Conservation (phyloP, 2,888 invertebrate genomes). For the Eristalinus sepulchralis region DNA sequence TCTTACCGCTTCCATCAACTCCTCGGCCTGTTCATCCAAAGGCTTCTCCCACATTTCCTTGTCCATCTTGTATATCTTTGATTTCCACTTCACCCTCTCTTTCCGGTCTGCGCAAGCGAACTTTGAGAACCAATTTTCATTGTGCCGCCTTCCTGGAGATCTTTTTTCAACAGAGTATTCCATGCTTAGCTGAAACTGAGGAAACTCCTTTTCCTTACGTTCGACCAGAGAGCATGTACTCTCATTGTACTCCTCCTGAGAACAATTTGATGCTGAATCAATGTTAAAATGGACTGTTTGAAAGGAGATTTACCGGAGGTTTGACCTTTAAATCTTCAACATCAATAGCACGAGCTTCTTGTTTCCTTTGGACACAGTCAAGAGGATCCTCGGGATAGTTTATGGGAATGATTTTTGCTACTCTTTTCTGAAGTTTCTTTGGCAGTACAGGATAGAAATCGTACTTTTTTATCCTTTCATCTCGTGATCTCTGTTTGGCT, state of each 20-base stretch:
- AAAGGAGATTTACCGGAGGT: conserved; percentile 58
- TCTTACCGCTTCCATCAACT: conserved; percentile 79
- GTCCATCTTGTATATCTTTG: conserved; percentile 77
- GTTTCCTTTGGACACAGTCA: conserved; percentile 40
- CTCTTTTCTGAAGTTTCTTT: conserved; percentile 74
- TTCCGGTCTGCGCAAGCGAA: conserved; percentile 76
- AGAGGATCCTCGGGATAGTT: conserved; percentile 73
- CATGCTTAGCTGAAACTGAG: conserved; percentile 75
- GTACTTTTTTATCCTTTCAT: conserved; percentile 68
- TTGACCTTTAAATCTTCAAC: conserved; percentile 62
- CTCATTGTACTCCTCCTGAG: conserved; percentile 74
- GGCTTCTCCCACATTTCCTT: conserved; percentile 74
- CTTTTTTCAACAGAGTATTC: conserved; percentile 74
- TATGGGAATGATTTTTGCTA: conserved; percentile 76
- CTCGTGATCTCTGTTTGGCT: conserved; percentile 62
- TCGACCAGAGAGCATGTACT: conserved; percentile 78
- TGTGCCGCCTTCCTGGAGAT: conserved; percentile 67
- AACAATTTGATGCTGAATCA: neutral
- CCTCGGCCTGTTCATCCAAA: conserved; percentile 79
- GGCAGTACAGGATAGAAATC: conserved; percentile 78
- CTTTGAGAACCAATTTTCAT: conserved; percentile 76
- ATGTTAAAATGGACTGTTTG: neutral
- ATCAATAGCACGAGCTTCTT: conserved; percentile 61
- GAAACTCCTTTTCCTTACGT: conserved; percentile 76
- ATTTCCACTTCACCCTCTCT: conserved; percentile 78